Evolutionary conservation across 1,140 invertebrate genomes (phyloP), one percentile per base, ranked within the genome.

Genomic region (Drosophila neocordata): DNA sequence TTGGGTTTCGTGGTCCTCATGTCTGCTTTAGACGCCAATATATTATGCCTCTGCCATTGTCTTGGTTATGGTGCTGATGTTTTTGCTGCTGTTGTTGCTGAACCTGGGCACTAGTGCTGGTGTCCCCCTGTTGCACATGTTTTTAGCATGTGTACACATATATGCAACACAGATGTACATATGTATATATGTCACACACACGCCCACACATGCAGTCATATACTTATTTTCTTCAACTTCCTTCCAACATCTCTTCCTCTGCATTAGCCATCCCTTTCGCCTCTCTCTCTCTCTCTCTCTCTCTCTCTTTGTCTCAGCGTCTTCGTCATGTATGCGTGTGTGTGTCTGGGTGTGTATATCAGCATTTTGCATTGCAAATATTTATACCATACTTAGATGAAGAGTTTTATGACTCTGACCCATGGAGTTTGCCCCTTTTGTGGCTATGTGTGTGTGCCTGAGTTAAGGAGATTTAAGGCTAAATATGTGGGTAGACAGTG

Each of bases 21-120:
- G 69, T 63, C 81, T 81, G 73, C 51, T 63, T 69, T 61, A 69
- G 81, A 82, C 82, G 74, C 77, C 65, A 82, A 87, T 85, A 87
- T 85, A 82, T 85, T 83, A 77, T 77, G 76, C 53, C 65, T 73
- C 76, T 73, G 71, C 63, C 60, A 44, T 69, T 44, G 79, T 75
- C 52, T 56, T 59, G 59, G 61, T 65, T 38, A 38, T 71, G 48
- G 61, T 57, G 59, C 63, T 34, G 18, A 51, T 20, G 24, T 57
- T 11, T 24, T 11, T 35, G 41, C 44, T 20, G 20, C 41, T 35
- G 53, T 31, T 27, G 37, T 70, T 35, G 69, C 68, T 22, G 27
- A 7, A 31, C 27, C 2, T 31, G 27, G 3, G 4, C 1, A 31
- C 5, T 31, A 55, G 64, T 75, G 41, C 22, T 70, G 24, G 52